A percentile compares a stretch with the other conserved stretches of the same genome.
Evolutionary conservation across 2,797 vertebrate genomes (phyloP).

Genomic region (Craterocephalus amniculus): DNA sequence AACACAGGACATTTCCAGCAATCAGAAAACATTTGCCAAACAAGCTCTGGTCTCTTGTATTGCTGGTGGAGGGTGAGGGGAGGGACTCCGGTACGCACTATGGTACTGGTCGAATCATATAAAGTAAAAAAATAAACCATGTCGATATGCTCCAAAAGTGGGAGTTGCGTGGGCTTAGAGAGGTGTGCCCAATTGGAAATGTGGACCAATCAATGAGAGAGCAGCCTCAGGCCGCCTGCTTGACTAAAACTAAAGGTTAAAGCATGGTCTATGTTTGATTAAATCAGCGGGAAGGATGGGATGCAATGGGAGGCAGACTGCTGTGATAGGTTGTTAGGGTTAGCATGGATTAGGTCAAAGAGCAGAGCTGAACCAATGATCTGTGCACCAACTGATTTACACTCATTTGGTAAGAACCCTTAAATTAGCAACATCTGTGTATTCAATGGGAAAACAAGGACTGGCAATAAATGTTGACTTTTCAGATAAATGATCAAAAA

Average conservation of each 20-base stretch:
- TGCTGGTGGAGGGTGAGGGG: not conserved
- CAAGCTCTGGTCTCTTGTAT: no score
- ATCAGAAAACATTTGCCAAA: no score
- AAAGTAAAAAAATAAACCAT: not conserved
- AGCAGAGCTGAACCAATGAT: not conserved
- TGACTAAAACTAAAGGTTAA: not conserved
- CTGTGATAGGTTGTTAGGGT: not conserved
- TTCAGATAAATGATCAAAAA: not conserved
- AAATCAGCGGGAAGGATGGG: slow-evolving; percentile 6
- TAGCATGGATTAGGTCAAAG: not conserved
- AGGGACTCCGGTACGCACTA: no score
- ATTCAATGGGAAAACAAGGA: not conserved
- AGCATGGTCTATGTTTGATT: not conserved
- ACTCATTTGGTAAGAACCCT: not conserved
- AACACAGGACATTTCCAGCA: no score
- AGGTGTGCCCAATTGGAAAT: slow-evolving; percentile 9
- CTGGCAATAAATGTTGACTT: not conserved
- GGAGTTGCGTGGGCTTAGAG: not conserved
- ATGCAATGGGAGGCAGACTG: not conserved
- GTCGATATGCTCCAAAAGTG: slow-evolving; percentile 1
- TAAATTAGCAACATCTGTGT: not conserved
- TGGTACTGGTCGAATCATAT: not conserved
- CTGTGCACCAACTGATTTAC: not conserved
- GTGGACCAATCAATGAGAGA: slow-evolving; percentile 5
- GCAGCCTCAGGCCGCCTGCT: slow-evolving; percentile 7